Evolutionary conservation across 1,140 invertebrate species (phyloP), one percentile per base, ranked within the genome.

Genomic region (Brachionus asplanchnoidis): DNA sequence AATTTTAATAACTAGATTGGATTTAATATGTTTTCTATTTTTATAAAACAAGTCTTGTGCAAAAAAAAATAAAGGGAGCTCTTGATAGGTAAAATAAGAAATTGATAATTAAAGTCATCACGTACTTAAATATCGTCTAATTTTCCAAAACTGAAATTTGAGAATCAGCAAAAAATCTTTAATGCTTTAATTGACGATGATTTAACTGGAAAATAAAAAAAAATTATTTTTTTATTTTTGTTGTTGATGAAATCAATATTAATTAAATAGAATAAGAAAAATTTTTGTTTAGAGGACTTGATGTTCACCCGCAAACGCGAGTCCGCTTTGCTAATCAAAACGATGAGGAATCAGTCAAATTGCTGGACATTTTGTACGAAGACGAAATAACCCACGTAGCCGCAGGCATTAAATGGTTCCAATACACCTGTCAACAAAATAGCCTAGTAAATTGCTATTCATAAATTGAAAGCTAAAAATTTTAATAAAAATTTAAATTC

Each of bases 301-400:
- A 87, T 86, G 86, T 87, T 68, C 86, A 87, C 32, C 86, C 86
- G n/a, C 84, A 85, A 32, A 86, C 70, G 3, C 20, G 86, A 50
- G 78, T 82, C 32, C 86, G 86, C 20, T 87, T 87, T 86, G 70
- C 68, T 4, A 85, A 84, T 6, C 82, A 87, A 40, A 79, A 85
- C 14, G 86, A 87, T 65, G 23, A n/a, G 6, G 84, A 85, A 40
- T 86, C 86, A 23, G 85, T 86, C 5, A 78, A 70, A 11, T 40
- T 87, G 3, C 80, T 87, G 44, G 84, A 87, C 32, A 83, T 86
- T n/a, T 86, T 87, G 23, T 87, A 86, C 60, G 26, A 50, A 73
- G 86, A 87, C 42, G 86, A 87, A 44, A 86, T 87, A 42, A 87
- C 86, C 70, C 86, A 87, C 77, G 86, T 87, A 11, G 86, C 86